Evolutionary conservation across 2,888 invertebrate species (phyloP), one percentile per base, ranked within the genome.

Genomic region (Drosophila pseudotalamancana): DNA sequence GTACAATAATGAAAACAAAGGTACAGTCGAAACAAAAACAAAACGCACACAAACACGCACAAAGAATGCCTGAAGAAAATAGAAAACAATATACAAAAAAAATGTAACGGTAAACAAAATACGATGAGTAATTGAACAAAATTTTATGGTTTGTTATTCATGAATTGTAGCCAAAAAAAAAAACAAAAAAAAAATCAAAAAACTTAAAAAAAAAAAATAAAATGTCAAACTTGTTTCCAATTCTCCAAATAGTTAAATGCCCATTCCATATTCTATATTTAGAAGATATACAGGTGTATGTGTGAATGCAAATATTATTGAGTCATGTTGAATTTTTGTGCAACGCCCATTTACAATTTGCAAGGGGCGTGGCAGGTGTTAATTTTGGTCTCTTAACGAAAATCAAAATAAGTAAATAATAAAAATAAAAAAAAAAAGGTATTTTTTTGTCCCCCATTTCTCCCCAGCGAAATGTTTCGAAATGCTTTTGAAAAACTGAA

Each of bases 141-240:
- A 59, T 59, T 72, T 50, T 63, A 54, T 61, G 56, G 46, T 56
- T 74, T 74, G 74, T 74, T 74, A 74, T 60, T 57, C 40, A 73
- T 73, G 59, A 66, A 73, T 56, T 73, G 46, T 70, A 74, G 70
- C 70, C 54, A 72, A 70, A 60, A 64, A 34, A 14, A n/a, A 12
- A 37, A n/a, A 6, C 2, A 19, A 19, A 21, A 39, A 1, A 19
- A n/a, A n/a, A n/a, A n/a, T n/a, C n/a, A n/a, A n/a, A n/a, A n/a
- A n/a, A n/a, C n/a, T n/a, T n/a, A n/a, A n/a, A 70, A 65, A 54
- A 57, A 43, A 16, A 25, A 25, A 25, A 25, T 8, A 1, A 63
- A 67, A 67, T 25, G 12, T 23, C 29, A 57, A 54, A 45, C 49
- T 60, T 60, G 35, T 65, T 46, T 65, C 34, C 29, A 37, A 49